Percentiles rank a stretch among this genome's conserved stretches.
phyloP scores from a whole-genome alignment of 2,888 invertebrate genomes.

The Craniophora ligustri region DNA sequence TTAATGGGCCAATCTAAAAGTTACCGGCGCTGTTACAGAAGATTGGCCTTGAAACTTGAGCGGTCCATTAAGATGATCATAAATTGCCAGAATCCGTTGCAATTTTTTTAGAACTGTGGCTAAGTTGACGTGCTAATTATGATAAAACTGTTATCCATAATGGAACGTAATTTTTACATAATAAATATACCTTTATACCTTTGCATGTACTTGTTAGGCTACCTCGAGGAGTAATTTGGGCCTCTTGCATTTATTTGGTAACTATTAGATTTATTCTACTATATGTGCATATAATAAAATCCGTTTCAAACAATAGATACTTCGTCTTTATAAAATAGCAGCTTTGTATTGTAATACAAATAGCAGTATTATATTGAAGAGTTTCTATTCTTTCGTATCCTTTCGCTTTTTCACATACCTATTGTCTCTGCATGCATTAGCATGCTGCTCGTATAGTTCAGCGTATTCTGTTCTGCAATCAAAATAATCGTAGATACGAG shows the following conservation, averaged over 20 bases:
- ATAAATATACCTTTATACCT: too few relatives aligned
- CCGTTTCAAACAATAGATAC: background rate
- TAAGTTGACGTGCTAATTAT: background rate
- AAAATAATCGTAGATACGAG: background rate
- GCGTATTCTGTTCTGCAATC: slow-evolving; percentile 22
- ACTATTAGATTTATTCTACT: too few relatives aligned
- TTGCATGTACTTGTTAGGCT: too few relatives aligned
- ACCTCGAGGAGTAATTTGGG: background rate
- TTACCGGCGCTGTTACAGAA: slow-evolving; percentile 5
- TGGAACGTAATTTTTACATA: too few relatives aligned
- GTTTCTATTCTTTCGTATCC: slow-evolving; percentile 44
- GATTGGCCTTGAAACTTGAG: slow-evolving; percentile 29
- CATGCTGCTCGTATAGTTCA: slow-evolving; percentile 18
- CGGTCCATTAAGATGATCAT: slow-evolving; percentile 25
- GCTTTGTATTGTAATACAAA: slow-evolving; percentile 35
- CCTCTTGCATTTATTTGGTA: background rate
- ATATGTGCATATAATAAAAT: too few relatives aligned
- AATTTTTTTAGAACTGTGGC: background rate
- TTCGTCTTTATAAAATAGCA: slow-evolving; percentile 29
- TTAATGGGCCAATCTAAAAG: slow-evolving; percentile 44
- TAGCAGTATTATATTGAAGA: slow-evolving; percentile 35
- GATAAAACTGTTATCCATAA: too few relatives aligned
- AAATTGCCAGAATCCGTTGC: slow-evolving; percentile 8
- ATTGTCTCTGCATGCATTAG: slow-evolving; percentile 40
- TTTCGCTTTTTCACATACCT: slow-evolving; percentile 40